Evolutionary conservation across 1,140 invertebrate species (phyloP).

Genomic region (Pinna nobilis): DNA sequence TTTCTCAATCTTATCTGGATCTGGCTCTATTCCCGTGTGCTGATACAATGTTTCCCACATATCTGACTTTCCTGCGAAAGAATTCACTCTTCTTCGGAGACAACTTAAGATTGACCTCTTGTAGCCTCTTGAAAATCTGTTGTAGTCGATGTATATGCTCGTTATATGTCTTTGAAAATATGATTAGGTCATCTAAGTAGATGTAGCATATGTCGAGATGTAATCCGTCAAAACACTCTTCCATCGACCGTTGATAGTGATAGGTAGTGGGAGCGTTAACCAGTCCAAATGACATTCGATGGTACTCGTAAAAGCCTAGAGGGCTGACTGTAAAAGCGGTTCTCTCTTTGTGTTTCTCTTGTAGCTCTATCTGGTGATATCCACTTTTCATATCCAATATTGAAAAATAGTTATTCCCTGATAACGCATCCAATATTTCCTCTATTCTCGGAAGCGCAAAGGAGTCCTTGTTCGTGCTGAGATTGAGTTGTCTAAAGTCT

Average conservation of each 20-base stretch:
- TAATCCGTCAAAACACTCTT: slow-evolving; percentile 36
- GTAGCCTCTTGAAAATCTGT: slow-evolving; percentile 48
- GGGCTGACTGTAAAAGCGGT: slow-evolving; percentile 39
- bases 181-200: slow-evolving; percentile 50
- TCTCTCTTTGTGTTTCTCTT: slow-evolving; percentile 40
- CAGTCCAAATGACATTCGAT: slow-evolving; percentile 45
- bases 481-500: slow-evolving; percentile 1
- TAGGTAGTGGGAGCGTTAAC: slow-evolving; percentile 48
- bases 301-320: slow-evolving; percentile 37
- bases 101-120: slow-evolving; percentile 40
- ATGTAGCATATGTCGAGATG: slow-evolving; percentile 35
- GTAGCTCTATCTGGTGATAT: slow-evolving; percentile 71
- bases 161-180: slow-evolving; percentile 35
- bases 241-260: slow-evolving; percentile 55
- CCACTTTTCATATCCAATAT: slow-evolving; percentile 27
- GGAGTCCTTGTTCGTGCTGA: background rate
- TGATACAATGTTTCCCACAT: slow-evolving; percentile 54
- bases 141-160: slow-evolving; percentile 41
- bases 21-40: slow-evolving; percentile 26
- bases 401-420: slow-evolving; percentile 16
- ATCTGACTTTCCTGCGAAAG: slow-evolving; percentile 24
- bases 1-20: slow-evolving; percentile 32
- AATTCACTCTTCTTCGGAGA: slow-evolving; percentile 44
- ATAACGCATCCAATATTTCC: background rate
- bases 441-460: slow-evolving; percentile 3